These are phyloP conservation scores for Pachyramphus minor DNA, from an alignment of 2,113 vertebrate species.

Conservation along the genomic window DNA sequence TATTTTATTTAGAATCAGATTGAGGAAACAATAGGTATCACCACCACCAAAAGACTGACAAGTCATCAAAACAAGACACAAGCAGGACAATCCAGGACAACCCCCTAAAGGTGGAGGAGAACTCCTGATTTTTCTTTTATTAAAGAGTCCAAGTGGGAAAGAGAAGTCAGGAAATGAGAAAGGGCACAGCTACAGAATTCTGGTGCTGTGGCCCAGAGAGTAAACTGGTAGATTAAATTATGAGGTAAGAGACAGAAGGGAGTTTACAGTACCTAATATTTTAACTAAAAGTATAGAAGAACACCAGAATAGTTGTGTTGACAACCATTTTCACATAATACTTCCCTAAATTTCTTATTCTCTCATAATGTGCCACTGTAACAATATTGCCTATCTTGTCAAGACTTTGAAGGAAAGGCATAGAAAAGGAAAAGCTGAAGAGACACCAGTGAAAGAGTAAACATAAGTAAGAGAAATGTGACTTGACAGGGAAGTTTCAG, in stretches of 20 bases:
- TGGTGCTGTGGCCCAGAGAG: background rate
- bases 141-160: background rate
- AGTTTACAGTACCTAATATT: background rate
- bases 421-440: background rate
- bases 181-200: background rate
- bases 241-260: background rate
- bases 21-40: background rate
- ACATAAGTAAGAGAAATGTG: slow-evolving; percentile 22
- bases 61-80: background rate
- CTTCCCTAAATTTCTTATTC: background rate
- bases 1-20: background rate
- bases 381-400: background rate
- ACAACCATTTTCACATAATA: background rate
- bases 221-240: background rate
- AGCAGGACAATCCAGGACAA: background rate
- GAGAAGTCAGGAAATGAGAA: background rate
- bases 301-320: background rate
- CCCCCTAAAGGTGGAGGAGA: background rate
- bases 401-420: background rate
- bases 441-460: slow-evolving; percentile 7
- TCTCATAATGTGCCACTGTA: background rate
- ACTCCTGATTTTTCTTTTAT: background rate
- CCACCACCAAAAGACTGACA: background rate
- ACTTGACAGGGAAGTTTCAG: slow-evolving; percentile 20
- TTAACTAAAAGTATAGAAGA: background rate